Evolutionary conservation across 2,113 vertebrate species (phyloP), one percentile per base, ranked within the genome.

Genomic region (Campylomormyrus numenius): DNA sequence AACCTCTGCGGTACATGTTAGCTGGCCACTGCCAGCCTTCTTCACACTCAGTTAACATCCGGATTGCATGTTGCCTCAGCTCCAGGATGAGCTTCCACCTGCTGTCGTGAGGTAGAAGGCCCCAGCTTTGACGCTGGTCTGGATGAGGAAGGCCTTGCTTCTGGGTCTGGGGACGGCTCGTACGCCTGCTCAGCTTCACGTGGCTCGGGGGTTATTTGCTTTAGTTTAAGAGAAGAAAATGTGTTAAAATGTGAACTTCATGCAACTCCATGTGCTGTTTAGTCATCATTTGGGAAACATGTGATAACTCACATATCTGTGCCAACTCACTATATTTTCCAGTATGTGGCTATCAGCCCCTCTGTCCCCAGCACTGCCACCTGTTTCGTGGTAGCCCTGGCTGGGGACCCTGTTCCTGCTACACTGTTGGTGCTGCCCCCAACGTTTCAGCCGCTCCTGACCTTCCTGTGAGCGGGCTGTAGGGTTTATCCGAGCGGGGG

Each of bases 391-490:
- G 4, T 13, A 49, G 13, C 35, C 19, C 48, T 80, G 27, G 80
- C 92, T 88, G 92, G 27, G 15, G 58, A 11, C 13, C 4, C 21
- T 39, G 35, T 15, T 45, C 31, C 48, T 88, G 50, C 39, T 53
- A 70, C 49, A 58, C 42, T 90, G 86, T 15, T 91, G 89, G 49
- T 92, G 86, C 0, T 92, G 5, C 3, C 92, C 92, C 93, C 93
- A 94, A 24, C 89, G 87, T 89, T 13, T 93, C 27, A 95, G 91
- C 77, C 93, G 93, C 24, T 56, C 56, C 35, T 93, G 93, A 5
- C 95, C 95, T 48, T 94, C 92, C 70, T 7, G 89, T 48, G 94
- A 95, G 74, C 94, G 93, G 0, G 90, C 90, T 0, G 92, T 95
- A 2, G 94, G 92, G 90, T 95, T 95, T 52, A 94, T 91, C 74